phyloP scores from a whole-genome alignment of 2,113 vertebrate species.

The Paramormyrops kingsleyae region DNA sequence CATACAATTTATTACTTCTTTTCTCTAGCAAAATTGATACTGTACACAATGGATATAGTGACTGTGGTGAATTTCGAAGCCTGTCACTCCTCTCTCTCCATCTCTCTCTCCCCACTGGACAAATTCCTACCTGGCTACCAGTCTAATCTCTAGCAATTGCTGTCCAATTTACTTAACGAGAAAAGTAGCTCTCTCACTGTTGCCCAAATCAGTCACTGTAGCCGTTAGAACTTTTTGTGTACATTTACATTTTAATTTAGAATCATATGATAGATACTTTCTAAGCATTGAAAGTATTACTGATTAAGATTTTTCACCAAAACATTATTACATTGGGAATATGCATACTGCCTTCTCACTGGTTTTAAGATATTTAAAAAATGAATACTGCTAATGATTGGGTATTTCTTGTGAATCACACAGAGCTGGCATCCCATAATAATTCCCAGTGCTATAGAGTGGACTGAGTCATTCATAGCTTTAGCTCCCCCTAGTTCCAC shows the following conservation, averaged over 20 bases:
- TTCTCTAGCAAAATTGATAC: not conserved
- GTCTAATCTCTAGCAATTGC: not conserved
- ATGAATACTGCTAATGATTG: not conserved
- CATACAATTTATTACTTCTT: not conserved
- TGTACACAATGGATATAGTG: not conserved
- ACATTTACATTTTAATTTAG: not conserved
- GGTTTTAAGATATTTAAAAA: not conserved
- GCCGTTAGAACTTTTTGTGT: not conserved
- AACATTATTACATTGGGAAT: not conserved
- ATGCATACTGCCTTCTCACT: not conserved
- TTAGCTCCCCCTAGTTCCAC: not conserved
- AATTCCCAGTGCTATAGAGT: not conserved
- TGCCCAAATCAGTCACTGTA: not conserved
- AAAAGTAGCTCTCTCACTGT: not conserved
- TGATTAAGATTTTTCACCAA: not conserved
- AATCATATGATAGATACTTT: not conserved
- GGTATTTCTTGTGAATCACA: slow-evolving; percentile 4
- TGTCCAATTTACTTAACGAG: not conserved
- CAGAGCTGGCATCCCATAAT: not conserved
- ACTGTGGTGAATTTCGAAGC: not conserved
- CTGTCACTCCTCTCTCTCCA: not conserved
- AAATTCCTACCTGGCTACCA: not conserved
- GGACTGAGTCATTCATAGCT: not conserved
- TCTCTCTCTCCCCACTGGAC: not conserved
- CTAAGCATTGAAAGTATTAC: not conserved